Evolutionary conservation across 2,888 invertebrate species (phyloP), one percentile per base, ranked within the genome.

Genomic region (Tenthredo livida): DNA sequence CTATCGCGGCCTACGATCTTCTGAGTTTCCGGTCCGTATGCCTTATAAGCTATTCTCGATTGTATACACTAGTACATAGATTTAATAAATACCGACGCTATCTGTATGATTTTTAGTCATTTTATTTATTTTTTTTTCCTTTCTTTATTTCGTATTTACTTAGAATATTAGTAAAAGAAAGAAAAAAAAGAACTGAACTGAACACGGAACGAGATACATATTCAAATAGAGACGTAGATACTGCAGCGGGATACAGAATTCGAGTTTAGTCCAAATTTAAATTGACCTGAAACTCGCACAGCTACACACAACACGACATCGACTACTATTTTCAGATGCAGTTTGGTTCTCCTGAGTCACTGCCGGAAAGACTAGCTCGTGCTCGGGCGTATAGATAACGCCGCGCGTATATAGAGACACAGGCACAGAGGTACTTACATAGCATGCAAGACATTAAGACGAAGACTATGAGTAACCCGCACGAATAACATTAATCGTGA

Each of bases 241-340:
- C 25, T 29, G 7, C 7, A 37, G 7, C 7, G 17, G 50, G 15
- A 33, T 33, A 40, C 7, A n/a, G 21, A 50, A 37, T 61, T 80
- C 25, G 61, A 54, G 77, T 77, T 54, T 15, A 21, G 37, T 80
- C 40, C 80, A 50, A 80, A 80, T 80, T 80, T 80, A 80, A 80
- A 61, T 40, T 80, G 80, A 80, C 80, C 80, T 80, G 80, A 61
- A 80, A 80, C 61, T 80, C 37, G 40, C 40, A 61, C 40, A 25
- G 21, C 43, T 37, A 21, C 15, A 21, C 15, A 37, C n/a, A 80
- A 40, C 80, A n/a, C 80, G 43, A 61, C 61, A 65, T n/a, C 61
- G 80, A 10, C 73, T 73, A 43, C 80, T 80, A 80, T 80, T 80
- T 80, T 80, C 80, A 80, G 80, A 80, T 80, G 80, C 80, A 80